These are phyloP conservation scores for Pterocles orientalis DNA, from an alignment of 2,113 vertebrate species.

Conservation along the genomic window DNA sequence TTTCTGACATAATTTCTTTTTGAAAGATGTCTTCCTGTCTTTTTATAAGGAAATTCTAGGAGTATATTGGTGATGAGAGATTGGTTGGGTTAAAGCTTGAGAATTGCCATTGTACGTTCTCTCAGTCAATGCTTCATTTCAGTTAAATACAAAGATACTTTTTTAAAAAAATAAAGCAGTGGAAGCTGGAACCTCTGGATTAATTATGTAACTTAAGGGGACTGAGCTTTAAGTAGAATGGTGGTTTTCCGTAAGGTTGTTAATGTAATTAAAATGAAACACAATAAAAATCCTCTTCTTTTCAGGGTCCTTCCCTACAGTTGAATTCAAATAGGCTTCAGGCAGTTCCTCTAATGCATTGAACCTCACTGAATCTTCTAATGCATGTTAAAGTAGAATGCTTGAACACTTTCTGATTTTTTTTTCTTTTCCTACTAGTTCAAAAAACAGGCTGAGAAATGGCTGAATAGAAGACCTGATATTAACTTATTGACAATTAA, in stretches of 20 bases:
- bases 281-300: neutral
- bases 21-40: neutral
- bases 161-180: neutral
- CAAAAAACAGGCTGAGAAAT: constrained; percentile 71
- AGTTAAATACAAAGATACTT: neutral
- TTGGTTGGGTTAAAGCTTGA: neutral
- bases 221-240: neutral
- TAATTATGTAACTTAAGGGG: neutral
- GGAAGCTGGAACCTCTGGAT: neutral
- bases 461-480: constrained; percentile 68
- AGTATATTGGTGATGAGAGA: neutral
- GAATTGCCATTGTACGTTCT: neutral
- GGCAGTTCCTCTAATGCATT: neutral
- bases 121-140: neutral
- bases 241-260: neutral
- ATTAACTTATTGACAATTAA: constrained; percentile 75
- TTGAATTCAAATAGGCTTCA: neutral
- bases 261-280: neutral
- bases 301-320: neutral
- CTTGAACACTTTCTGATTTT: neutral
- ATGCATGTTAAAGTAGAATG: neutral
- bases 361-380: neutral
- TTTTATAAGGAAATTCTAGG: neutral
- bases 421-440: constrained; percentile 62
- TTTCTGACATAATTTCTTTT: neutral